A percentile compares a stretch with the other conserved stretches of the same genome.
phyloP scores from a whole-genome alignment of 2,113 vertebrate genomes.

The Haemorhous mexicanus region DNA sequence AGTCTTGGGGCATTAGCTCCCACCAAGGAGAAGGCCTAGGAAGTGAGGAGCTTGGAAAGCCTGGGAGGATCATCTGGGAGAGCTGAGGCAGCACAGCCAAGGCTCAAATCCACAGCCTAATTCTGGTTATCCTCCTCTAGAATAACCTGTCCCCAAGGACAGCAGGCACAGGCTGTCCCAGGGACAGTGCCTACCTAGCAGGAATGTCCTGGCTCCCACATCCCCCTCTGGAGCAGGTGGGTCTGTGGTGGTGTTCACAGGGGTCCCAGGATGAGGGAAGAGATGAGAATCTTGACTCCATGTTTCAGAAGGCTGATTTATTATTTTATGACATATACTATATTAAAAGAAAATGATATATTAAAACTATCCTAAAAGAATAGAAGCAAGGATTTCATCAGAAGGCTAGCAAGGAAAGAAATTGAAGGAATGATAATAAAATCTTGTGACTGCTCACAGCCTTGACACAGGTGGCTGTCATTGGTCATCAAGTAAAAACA shows the following conservation, averaged over 20 bases:
- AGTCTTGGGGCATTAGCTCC: neutral
- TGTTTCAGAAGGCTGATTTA: too few relatives aligned
- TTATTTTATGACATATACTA: too few relatives aligned
- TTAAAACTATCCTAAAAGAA: too few relatives aligned
- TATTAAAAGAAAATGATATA: too few relatives aligned
- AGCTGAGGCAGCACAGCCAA: neutral
- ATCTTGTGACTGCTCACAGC: too few relatives aligned
- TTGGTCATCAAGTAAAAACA: too few relatives aligned
- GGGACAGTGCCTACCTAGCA: neutral
- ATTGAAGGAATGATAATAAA: too few relatives aligned
- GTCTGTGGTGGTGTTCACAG: neutral
- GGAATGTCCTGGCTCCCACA: neutral
- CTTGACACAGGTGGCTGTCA: too few relatives aligned
- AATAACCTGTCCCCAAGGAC: neutral
- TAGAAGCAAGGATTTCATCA: too few relatives aligned
- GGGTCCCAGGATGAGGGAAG: too few relatives aligned
- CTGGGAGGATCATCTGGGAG: neutral
- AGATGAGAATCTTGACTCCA: too few relatives aligned
- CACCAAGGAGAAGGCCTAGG: neutral
- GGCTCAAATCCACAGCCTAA: neutral
- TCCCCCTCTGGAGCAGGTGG: neutral
- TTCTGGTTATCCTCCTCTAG: neutral
- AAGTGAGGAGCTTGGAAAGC: neutral
- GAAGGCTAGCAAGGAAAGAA: too few relatives aligned
- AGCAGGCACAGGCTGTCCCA: neutral